Percentiles rank a stretch among this genome's conserved stretches.
phyloP scores from a whole-genome alignment of 2,113 vertebrate genomes.

The Prunella fulvescens region DNA sequence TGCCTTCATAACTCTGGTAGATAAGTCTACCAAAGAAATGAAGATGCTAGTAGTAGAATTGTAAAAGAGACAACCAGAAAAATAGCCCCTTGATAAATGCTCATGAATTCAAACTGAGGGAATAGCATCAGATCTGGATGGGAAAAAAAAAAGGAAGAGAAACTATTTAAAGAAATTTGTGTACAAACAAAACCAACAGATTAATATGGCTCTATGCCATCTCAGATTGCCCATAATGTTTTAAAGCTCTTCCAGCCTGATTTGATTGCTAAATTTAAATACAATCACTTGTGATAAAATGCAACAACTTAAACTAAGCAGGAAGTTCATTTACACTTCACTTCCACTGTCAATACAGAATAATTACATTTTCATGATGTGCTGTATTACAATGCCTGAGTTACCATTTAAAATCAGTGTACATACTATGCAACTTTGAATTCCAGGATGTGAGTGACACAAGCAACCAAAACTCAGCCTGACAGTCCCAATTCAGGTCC shows the following conservation, averaged over 20 bases:
- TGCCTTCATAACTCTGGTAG: neutral
- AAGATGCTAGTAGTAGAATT: neutral
- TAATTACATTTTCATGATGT: neutral
- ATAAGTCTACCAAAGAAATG: neutral
- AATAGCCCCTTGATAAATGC: neutral
- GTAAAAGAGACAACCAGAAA: neutral
- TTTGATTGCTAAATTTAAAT: neutral
- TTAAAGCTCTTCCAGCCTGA: neutral
- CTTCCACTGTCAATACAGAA: neutral
- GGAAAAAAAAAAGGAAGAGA: neutral
- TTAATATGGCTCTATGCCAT: neutral
- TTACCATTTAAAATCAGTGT: neutral
- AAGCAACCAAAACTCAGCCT: neutral
- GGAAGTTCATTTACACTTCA: neutral
- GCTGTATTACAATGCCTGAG: neutral
- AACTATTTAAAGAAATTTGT: neutral
- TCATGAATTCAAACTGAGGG: neutral
- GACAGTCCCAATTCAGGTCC: neutral
- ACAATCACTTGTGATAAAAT: neutral
- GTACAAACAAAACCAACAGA: neutral
- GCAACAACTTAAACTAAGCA: neutral
- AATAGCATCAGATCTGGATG: neutral
- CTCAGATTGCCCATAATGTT: neutral
- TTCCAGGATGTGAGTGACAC: neutral
- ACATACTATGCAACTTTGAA: rapidly evolving